phyloP scores from a whole-genome alignment of 2,888 invertebrate species.

The Netelia virgata region DNA sequence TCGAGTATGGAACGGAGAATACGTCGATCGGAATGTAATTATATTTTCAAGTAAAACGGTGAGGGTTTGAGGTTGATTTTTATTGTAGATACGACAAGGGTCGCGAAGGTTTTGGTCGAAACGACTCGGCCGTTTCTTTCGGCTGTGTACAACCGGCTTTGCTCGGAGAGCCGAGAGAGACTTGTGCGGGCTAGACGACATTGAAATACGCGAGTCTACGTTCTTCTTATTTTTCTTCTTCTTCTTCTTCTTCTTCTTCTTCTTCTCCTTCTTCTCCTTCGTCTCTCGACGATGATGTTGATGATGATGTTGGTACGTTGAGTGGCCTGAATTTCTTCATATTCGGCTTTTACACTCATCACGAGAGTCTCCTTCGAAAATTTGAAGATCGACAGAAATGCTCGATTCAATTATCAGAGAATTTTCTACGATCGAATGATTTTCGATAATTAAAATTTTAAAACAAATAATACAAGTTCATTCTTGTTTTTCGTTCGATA shows the following conservation, averaged over 20 bases:
- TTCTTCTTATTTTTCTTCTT: slow-evolving; percentile 39
- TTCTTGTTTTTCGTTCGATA: too few relatives aligned
- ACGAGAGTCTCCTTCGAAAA: neutral
- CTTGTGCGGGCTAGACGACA: slow-evolving; percentile 67
- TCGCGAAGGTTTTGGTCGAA: neutral
- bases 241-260: slow-evolving; percentile 46
- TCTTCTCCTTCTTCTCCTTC: slow-evolving; percentile 12
- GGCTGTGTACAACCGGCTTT: slow-evolving; percentile 63
- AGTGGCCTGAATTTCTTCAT: slow-evolving; percentile 2
- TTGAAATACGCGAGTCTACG: slow-evolving; percentile 70
- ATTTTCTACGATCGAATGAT: too few relatives aligned
- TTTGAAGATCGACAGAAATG: neutral
- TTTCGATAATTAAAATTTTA: too few relatives aligned
- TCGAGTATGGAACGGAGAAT: neutral
- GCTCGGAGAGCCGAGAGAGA: slow-evolving; percentile 56
- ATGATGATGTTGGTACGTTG: neutral
- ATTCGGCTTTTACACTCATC: slow-evolving; percentile 38
- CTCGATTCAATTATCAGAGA: too few relatives aligned
- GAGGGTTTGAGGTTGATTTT: neutral
- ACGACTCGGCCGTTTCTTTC: slow-evolving; percentile 13
- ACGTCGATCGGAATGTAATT: neutral
- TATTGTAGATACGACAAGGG: neutral
- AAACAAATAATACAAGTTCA: too few relatives aligned
- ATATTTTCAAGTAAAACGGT: neutral
- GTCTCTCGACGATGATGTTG: slow-evolving; percentile 2